A percentile compares a stretch with the other conserved stretches of the same genome.
Conservation (phyloP, 2,797 vertebrate species). For the Erpetoichthys calabaricus region DNA sequence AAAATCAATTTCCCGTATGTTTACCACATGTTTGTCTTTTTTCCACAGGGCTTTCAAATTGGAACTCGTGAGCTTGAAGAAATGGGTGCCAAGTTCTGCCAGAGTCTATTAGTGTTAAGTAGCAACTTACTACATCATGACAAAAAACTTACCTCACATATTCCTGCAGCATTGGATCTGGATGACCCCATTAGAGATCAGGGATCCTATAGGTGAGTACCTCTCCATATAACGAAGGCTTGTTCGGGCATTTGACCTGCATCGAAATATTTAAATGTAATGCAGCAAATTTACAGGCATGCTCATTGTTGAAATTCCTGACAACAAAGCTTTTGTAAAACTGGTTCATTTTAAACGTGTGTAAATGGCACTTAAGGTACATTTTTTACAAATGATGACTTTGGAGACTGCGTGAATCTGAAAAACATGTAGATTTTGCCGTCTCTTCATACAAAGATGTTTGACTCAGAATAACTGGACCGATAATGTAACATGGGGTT, state of each 20-base stretch:
- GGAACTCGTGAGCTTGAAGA: slow-evolving; percentile 75
- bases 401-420: too few species aligned
- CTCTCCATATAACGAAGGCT: background rate
- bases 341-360: too few species aligned
- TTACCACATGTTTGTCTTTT: background rate
- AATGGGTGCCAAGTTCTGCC: slow-evolving; percentile 78
- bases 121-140: slow-evolving; percentile 51
- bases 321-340: too few species aligned
- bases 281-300: too few species aligned
- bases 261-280: too few species aligned
- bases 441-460: too few species aligned
- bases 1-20: background rate
- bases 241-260: background rate
- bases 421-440: too few species aligned
- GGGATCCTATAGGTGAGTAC: slow-evolving; percentile 58
- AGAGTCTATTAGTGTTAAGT: slow-evolving; percentile 64
- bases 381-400: too few species aligned
- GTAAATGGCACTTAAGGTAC: too few species aligned
- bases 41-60: slow-evolving; percentile 62
- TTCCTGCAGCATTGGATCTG: slow-evolving; percentile 37
- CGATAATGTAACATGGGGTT: too few species aligned
- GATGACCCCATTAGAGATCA: slow-evolving; percentile 51
- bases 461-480: too few species aligned
- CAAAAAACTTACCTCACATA: slow-evolving; percentile 41
- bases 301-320: too few species aligned